Base-by-base conservation (phyloP, 2,888 invertebrate genomes). In the Portevinia maculata region DNA sequence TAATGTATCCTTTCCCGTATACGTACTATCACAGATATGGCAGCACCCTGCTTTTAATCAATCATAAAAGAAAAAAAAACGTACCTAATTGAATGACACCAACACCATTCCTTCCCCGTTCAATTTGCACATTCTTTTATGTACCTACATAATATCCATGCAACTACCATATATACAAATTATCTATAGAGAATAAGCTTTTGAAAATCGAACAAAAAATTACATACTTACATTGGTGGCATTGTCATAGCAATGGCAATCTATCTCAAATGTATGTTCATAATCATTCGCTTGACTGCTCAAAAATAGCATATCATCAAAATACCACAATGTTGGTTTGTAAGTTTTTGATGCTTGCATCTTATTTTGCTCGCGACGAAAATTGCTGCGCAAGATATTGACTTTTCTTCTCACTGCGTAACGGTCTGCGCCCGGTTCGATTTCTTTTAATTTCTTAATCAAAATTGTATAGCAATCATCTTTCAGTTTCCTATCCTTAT, bases 401-500 rank as follows among this genome's bases (percentile, higher is more conserved):
- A 85, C 75, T 53, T 84, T 84, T 4, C 44, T 59, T 32, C 83
- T 65, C 4, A 84, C 84, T 34, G 65, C 50, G 9, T 67, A 70
- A 8, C 83, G 15, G 17, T 76, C 67, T 6, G 84, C 85, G 2
- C 70, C 30, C 1, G 79, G 75, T 5, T 79, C 79, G 11, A 85
- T 57, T 53, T 75, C 53, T 6, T 62, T 59, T 37, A 84, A 50
- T 53, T 83, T 85, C 1, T 70, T 50, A 1, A 67, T 44, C 13
- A 86, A 21, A 41, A 70, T 70, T 8, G 65, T n/a, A 41, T 85
- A 86, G 21, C 85, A 81, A 15, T 44, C 15, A 6, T 71, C 64
- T 48, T 85, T 81, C 6, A 67, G 37, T 3, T 62, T 44, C 41
- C 79, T 79, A 30, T 86, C 65, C 28, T 76, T 84, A 41, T 85